Evolutionary conservation across 1,140 invertebrate species (phyloP), one percentile per base, ranked within the genome.

Genomic region (Himalopsyche phryganea): DNA sequence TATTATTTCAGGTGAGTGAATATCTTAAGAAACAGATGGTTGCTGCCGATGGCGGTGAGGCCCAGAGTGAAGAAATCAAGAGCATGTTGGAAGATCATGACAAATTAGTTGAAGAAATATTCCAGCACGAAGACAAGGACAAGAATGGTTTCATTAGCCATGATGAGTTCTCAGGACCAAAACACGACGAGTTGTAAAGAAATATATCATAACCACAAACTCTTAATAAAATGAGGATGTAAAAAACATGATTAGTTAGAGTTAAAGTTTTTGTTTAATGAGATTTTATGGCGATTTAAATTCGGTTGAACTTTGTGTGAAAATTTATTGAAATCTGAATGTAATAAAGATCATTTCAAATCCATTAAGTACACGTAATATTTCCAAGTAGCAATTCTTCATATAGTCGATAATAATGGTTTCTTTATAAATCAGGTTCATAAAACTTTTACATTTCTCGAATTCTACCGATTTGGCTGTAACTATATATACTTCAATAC

Each of bases 101-200:
- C 70, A 94, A 95, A 71, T 81, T 97, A 15, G 90, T 97, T 1
- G 92, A 96, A 71, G 94, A 96, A 69, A 96, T 97, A 63, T 97
- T 98, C 83, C 90, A 95, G 71, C 94, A 97, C 70, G 94, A 98
- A 76, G 93, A 96, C 71, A 91, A 91, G 71, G 92, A 96, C 73
- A 94, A 92, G 74, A 94, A 96, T 69, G 95, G 94, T 32, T 94
- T 87, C 77, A 98, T 98, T 65, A 95, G 92, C 49, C 90, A 94
- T 75, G 91, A 93, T 20, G 95, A 98, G 74, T 98, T 98, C 80
- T 94, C 89, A 17, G 94, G 94, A 6, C 94, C 94, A 13, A 98
- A 97, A 73, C 94, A 97, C 76, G 95, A 98, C 72, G 94, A 98
- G 77, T 85, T 98, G 67, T 97, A 88, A 89, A 75, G 58, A 9